Conservation (phyloP, 2,888 invertebrate species). For the Pachliopta kotzebuea region DNA sequence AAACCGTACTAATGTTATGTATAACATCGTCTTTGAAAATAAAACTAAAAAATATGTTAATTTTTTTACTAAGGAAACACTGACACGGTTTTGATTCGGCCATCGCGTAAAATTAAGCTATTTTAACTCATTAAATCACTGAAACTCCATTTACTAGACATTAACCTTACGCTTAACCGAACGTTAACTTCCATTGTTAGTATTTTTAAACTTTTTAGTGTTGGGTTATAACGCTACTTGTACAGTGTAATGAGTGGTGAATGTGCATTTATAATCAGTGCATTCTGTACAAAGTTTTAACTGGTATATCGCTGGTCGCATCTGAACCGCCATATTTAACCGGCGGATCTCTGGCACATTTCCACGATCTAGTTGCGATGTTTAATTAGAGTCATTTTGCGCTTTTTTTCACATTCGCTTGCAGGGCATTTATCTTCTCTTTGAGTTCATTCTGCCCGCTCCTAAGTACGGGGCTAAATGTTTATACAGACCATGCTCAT, state of each 20-base stretch:
- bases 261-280: constrained; percentile 10
- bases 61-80: neutral
- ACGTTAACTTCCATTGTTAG: neutral
- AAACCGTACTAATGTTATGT: no score
- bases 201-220: constrained; percentile 1
- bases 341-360: constrained; percentile 55
- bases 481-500: constrained; percentile 21
- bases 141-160: neutral
- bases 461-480: constrained; percentile 18
- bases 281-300: constrained; percentile 13
- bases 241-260: neutral
- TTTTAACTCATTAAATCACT: neutral
- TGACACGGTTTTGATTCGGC: neutral
- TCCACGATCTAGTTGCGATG: constrained; percentile 38
- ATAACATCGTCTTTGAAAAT: no score
- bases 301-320: constrained; percentile 34
- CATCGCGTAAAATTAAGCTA: no score
- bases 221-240: neutral
- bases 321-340: constrained; percentile 44
- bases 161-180: neutral
- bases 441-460: constrained; percentile 28
- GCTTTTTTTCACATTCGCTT: constrained; percentile 35
- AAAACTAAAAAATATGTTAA: neutral
- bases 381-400: constrained; percentile 51
- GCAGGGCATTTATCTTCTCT: constrained; percentile 25